Conservation (phyloP, 2,888 invertebrate species). For the Agriopis aurantiaria region DNA sequence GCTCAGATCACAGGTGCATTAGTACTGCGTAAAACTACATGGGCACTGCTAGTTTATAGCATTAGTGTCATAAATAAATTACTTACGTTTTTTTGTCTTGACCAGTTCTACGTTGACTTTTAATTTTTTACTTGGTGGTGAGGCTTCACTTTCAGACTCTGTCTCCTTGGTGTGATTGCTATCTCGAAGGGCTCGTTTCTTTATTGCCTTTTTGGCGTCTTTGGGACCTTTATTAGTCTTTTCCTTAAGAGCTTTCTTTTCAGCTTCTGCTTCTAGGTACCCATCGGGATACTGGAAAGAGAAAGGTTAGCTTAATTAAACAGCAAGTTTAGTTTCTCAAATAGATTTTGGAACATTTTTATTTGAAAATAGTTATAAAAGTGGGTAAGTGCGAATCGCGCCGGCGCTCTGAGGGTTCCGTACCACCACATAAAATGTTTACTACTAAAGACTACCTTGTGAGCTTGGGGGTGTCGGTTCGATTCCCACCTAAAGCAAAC, state of each 20-base stretch:
- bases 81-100: slow-evolving; percentile 47
- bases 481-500: too few species aligned
- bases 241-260: slow-evolving; percentile 74
- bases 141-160: slow-evolving; percentile 34
- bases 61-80: not conserved
- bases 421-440: too few species aligned
- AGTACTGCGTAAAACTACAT: too few species aligned
- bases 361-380: too few species aligned
- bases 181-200: slow-evolving; percentile 62
- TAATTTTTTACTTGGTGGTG: slow-evolving; percentile 60
- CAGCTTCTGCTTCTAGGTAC: slow-evolving; percentile 88
- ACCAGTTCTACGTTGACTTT: slow-evolving; percentile 43
- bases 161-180: slow-evolving; percentile 60
- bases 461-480: too few species aligned
- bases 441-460: too few species aligned
- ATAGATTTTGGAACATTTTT: not conserved
- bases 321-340: not conserved
- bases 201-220: slow-evolving; percentile 45
- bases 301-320: not conserved
- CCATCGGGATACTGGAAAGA: slow-evolving; percentile 89
- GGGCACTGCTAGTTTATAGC: too few species aligned
- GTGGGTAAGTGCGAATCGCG: too few species aligned
- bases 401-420: too few species aligned
- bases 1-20: too few species aligned
- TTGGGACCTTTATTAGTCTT: slow-evolving; percentile 55